These are phyloP conservation scores for Teleopsis dalmanni DNA, from an alignment of 1,140 invertebrate species.

Conservation along the genomic window DNA sequence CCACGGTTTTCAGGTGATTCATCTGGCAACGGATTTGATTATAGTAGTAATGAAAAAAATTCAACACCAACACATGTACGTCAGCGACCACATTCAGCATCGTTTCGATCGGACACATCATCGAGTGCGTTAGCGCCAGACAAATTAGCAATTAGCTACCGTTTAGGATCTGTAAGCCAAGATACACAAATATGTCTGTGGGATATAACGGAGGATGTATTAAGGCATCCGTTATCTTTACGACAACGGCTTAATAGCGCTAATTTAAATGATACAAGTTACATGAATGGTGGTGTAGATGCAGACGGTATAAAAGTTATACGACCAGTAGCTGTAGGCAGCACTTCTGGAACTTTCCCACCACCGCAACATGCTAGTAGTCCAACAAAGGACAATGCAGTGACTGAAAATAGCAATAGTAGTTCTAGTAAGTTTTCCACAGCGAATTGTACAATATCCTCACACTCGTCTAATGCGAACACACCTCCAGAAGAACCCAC, in stretches of 20 bases:
- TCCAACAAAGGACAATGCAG: slow-evolving; percentile 19
- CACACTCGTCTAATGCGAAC: slow-evolving; percentile 36
- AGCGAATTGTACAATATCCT: slow-evolving; percentile 43
- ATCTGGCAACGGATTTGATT: slow-evolving; percentile 24
- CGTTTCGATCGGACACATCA: slow-evolving; percentile 45
- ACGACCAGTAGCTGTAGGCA: slow-evolving; percentile 32
- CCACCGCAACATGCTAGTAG: slow-evolving; percentile 14
- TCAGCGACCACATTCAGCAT: slow-evolving; percentile 48
- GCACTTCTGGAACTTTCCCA: slow-evolving; percentile 6
- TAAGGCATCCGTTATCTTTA: slow-evolving; percentile 57
- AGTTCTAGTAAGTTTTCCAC: slow-evolving; percentile 43
- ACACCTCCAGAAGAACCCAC: slow-evolving; percentile 30
- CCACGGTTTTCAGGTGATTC: slow-evolving; percentile 34
- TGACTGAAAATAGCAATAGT: slow-evolving; percentile 37
- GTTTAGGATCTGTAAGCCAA: slow-evolving; percentile 94
- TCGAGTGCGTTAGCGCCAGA: slow-evolving; percentile 39
- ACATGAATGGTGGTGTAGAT: slow-evolving; percentile 31
- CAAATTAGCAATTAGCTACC: slow-evolving; percentile 62
- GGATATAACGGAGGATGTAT: slow-evolving; percentile 95
- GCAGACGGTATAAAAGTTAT: slow-evolving; percentile 36
- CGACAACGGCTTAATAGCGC: slow-evolving; percentile 35
- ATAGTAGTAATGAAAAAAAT: slow-evolving; percentile 38
- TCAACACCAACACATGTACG: slow-evolving; percentile 31
- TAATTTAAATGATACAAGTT: slow-evolving; percentile 29
- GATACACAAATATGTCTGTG: slow-evolving; percentile 97